Percentiles rank a stretch among this genome's conserved stretches.
Conservation (phyloP, 2,797 vertebrate species). For the Cossypha dichroa region DNA sequence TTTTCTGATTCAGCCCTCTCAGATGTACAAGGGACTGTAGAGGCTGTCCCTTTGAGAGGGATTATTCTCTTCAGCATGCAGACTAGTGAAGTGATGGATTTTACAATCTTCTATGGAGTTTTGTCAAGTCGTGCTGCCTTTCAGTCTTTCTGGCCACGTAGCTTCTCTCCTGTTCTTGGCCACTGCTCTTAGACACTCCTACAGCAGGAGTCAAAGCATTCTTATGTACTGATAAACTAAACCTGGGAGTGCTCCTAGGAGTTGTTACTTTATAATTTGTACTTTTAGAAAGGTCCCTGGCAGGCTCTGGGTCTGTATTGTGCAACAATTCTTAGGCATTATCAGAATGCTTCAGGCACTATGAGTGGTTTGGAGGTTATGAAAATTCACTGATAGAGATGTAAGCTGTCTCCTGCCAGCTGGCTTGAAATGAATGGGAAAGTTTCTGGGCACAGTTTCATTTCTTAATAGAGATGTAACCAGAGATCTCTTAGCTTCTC, state of each 20-base stretch:
- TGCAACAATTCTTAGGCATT: not conserved
- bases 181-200: not conserved
- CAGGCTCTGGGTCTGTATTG: not conserved
- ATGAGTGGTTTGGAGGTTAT: not conserved
- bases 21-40: not conserved
- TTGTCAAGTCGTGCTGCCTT: not conserved
- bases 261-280: not conserved
- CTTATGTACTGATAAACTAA: not conserved
- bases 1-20: not conserved
- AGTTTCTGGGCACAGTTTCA: conserved; percentile 30
- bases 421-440: conserved; percentile 34
- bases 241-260: not conserved
- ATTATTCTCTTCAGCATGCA: not conserved
- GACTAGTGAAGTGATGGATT: not conserved
- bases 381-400: not conserved
- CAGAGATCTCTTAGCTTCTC: not conserved
- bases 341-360: not conserved
- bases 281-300: not conserved
- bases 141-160: not conserved
- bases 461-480: conserved; percentile 1
- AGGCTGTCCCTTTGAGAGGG: not conserved
- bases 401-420: conserved; percentile 14
- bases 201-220: not conserved
- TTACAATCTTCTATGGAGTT: not conserved
- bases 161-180: not conserved